A percentile compares a stretch with the other conserved stretches of the same genome.
These are phyloP conservation scores for Paratrypauchen microcephalus DNA, from an alignment of 2,797 vertebrate species.

Conservation along the genomic window DNA sequence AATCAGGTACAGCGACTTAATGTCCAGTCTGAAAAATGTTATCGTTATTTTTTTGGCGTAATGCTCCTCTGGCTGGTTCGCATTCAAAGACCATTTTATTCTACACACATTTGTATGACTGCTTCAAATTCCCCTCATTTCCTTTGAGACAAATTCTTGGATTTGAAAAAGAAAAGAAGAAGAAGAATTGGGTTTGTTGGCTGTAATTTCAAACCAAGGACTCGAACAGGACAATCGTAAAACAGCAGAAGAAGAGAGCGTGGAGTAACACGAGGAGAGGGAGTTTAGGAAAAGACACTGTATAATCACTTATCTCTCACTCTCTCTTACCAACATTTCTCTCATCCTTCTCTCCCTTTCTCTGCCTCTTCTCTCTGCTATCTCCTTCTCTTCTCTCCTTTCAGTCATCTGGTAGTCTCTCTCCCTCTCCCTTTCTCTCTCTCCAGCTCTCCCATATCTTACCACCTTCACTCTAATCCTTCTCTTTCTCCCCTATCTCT, in stretches of 20 bases:
- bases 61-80: neutral
- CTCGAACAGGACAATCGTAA: conserved; percentile 15
- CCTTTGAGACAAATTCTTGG: conserved; percentile 7
- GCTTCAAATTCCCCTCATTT: neutral
- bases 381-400: too few species aligned
- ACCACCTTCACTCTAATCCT: too few species aligned
- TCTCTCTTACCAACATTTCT: too few species aligned
- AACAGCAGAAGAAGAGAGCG: conserved; percentile 17
- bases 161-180: neutral
- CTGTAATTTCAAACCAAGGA: neutral
- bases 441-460: too few species aligned
- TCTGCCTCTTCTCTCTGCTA: too few species aligned
- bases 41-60: neutral
- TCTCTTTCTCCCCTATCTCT: too few species aligned
- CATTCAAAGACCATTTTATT: neutral
- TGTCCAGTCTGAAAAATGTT: too few species aligned
- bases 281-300: conserved; percentile 19
- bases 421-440: too few species aligned
- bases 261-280: neutral
- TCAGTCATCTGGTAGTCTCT: too few species aligned
- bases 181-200: neutral
- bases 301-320: too few species aligned
- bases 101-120: neutral
- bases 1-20: too few species aligned
- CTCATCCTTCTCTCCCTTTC: too few species aligned